Conservation (phyloP, 2,113 vertebrate species). For the Seriola dumerili region DNA sequence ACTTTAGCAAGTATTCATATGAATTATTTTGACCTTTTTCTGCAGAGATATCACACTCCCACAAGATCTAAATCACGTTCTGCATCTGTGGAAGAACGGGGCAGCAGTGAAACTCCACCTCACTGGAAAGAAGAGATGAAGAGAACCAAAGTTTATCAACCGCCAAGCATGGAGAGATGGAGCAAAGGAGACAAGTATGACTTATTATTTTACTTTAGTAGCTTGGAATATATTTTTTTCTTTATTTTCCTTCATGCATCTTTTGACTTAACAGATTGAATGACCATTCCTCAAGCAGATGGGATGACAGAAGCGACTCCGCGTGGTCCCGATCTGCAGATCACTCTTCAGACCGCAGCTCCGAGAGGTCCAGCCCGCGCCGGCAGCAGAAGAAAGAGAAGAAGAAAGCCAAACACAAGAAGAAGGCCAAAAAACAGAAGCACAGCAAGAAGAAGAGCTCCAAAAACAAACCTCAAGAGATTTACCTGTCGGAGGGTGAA, state of each 20-base stretch:
- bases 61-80: conserved; percentile 93
- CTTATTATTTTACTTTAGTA: neutral
- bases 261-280: conserved; percentile 85
- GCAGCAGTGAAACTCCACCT: conserved; percentile 96
- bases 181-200: conserved; percentile 96
- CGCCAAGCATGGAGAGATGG: conserved; percentile 92
- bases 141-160: conserved; percentile 89
- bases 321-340: conserved; percentile 90
- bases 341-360: conserved; percentile 86
- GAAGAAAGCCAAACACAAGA: conserved; percentile 93
- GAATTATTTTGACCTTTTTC: neutral
- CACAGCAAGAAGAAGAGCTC: conserved; percentile 88
- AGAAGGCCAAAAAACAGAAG: conserved; percentile 94
- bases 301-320: conserved; percentile 92
- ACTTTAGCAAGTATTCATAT: neutral
- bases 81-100: conserved; percentile 87
- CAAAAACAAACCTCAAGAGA: conserved; percentile 84
- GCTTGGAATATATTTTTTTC: neutral
- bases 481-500: conserved; percentile 80
- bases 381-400: conserved; percentile 89
- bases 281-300: conserved; percentile 89
- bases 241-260: conserved; percentile 35
- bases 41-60: conserved; percentile 95
- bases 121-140: conserved; percentile 99
- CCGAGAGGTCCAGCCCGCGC: conserved; percentile 83